Evolutionary conservation across 2,113 vertebrate species (phyloP), one percentile per base, ranked within the genome.

Genomic region (Callaeas wilsoni): DNA sequence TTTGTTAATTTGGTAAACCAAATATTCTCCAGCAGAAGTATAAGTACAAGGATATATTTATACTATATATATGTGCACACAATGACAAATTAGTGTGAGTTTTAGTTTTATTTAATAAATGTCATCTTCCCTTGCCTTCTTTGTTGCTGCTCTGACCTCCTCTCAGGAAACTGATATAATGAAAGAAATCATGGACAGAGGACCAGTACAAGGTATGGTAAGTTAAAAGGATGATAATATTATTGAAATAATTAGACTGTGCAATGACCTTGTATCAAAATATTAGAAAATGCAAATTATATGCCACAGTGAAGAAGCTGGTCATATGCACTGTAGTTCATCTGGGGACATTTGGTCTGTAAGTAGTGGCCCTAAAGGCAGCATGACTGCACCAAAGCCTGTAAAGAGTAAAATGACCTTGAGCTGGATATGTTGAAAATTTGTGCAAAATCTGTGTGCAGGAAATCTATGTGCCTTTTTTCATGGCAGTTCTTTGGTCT

Each of bases 131-230:
- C 13, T 78, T 94, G 14, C 11, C 9, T 13, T 73, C 52, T 71
- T 37, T 82, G 33, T 33, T 91, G 50, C 30, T 83, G 17, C 20
- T 63, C 30, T 89, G 46, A 57, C 27, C 13, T 88, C 3, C 21
- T 52, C 17, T 82, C 55, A 98, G 98, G 98, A 98, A 97, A 98
- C 97, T 0, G 95, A 98, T 55, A 98, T 98, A 92, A 98, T 98
- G 98, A 91, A 84, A 95, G 98, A 98, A 98, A 98, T 98, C 35
- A 97, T 96, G 84, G 87, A 97, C 82, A 98, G 97, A 92, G 98
- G 98, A 71, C 98, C 98, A 79, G 98, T 98, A 53, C 98, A 98
- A 98, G 98, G 98, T 98, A 98, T 7, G 44, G 86, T 92, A 92
- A 86, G 21, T 92, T 70, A 90, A 55, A 75, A 83, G 75, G 33